Base-by-base conservation (phyloP, 2,797 vertebrate genomes). In the Choloepus didactylus region DNA sequence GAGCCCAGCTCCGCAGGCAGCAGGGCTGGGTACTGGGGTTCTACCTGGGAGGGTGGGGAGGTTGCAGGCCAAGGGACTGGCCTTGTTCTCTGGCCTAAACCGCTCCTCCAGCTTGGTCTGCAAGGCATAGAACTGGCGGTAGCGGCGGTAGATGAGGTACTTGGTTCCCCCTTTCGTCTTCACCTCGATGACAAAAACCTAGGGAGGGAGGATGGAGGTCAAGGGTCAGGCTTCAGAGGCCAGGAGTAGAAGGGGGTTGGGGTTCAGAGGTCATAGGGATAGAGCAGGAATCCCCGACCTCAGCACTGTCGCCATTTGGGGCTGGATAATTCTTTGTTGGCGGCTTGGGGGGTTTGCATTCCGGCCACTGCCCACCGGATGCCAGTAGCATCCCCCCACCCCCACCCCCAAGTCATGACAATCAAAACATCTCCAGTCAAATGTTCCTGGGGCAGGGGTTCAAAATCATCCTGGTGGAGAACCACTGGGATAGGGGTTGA, bases 141-240 rank as follows among this genome's bases (percentile, higher is more conserved):
- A 99, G 92, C 99, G 98, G 60, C 99, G 98, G 97, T 99, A 99
- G 98, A 99, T 99, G 93, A 99, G 97, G 94, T 99, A 99, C 96
- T 99, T 99, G 46, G 98, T 98, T 1, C 98, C 98, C 31, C 99
- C 99, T 98, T 99, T 99, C 1, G 99, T 99, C 97, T 99, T 99
- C 91, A 99, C 99, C 98, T 99, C 99, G 4, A 99, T 99, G 91
- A 99, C 99, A 96, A 99, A 99, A 60, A 98, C 96, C 99, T 99
- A 80, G 62, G 95, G 97, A 54, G 60, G 95, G 97, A 54, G 64
- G 72, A 77, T 27, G 97, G 73, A 86, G 54, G 31, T 5, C 67
- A 35, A 49, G 18, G 5, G 6, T 1, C 19, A 35, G 69, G 69
- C 49, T 46, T 49, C 29, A 46, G 21, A 31, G 44, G 21, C 21